A percentile compares a stretch with the other conserved stretches of the same genome.
Evolutionary conservation across 2,888 invertebrate species (phyloP).

Genomic region (Seira sanloemensis): DNA sequence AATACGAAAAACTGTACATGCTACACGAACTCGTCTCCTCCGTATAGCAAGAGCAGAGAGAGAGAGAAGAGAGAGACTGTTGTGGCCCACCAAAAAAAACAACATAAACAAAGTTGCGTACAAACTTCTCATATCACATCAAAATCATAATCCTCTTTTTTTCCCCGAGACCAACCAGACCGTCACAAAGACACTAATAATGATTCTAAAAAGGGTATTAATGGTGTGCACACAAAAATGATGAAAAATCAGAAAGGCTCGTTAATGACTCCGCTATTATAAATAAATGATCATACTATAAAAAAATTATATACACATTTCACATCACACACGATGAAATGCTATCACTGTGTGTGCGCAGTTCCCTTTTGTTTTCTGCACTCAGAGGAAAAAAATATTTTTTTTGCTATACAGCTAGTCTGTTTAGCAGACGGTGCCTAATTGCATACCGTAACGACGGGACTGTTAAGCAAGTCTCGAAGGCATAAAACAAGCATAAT

Average conservation of each 20-base stretch:
- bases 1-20: not conserved
- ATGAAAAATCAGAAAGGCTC: not conserved
- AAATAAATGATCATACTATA: not conserved
- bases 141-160: too few species aligned
- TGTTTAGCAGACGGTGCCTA: too few species aligned
- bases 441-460: not conserved
- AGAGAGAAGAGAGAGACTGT: not conserved
- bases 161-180: not conserved
- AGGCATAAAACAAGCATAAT: not conserved
- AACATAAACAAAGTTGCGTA: not conserved
- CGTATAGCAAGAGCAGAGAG: not conserved
- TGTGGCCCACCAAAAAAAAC: not conserved
- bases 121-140: not conserved
- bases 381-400: not conserved
- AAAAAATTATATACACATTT: not conserved
- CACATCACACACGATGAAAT: not conserved
- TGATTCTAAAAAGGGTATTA: not conserved
- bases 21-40: not conserved
- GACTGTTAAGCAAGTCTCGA: not conserved
- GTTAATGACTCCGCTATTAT: not conserved
- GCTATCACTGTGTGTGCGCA: not conserved
- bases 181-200: constrained; percentile 5
- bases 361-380: not conserved
- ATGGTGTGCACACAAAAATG: not conserved
- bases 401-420: not conserved